Evolutionary conservation across 2,888 invertebrate species (phyloP).

Genomic region (Eurytoma californica): DNA sequence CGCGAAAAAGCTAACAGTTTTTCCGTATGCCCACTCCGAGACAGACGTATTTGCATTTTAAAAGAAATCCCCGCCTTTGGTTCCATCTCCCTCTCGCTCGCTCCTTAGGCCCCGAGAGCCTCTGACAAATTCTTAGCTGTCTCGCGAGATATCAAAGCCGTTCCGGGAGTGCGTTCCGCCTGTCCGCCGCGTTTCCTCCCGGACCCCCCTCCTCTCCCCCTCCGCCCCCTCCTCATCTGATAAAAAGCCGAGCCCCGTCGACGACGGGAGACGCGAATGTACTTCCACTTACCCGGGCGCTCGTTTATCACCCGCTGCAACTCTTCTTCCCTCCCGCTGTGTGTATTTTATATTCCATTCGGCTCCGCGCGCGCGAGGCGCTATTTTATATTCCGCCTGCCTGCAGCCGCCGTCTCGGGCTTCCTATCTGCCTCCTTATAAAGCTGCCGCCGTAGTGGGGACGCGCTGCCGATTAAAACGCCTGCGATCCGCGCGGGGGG

Average conservation of each 20-base stretch:
- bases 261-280: constrained; percentile 45
- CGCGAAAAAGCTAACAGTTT: constrained; percentile 55
- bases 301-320: constrained; percentile 49
- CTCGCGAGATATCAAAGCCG: constrained; percentile 60
- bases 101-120: constrained; percentile 25
- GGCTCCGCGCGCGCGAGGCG: constrained; percentile 22
- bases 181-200: constrained; percentile 18
- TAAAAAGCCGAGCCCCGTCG: constrained; percentile 39
- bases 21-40: constrained; percentile 57
- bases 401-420: background rate
- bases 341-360: constrained; percentile 54
- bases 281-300: constrained; percentile 50
- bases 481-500: background rate
- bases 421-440: background rate
- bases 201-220: background rate
- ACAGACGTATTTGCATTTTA: constrained; percentile 66
- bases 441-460: background rate
- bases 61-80: constrained; percentile 61
- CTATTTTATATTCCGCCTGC: constrained; percentile 43
- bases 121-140: constrained; percentile 70
- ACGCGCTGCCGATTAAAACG: background rate
- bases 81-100: background rate
- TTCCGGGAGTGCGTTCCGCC: constrained; percentile 21
- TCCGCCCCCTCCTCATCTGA: constrained; percentile 33
- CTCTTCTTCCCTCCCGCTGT: constrained; percentile 8